Base-by-base conservation (phyloP, 2,113 vertebrate species). In the Psilopsiagon aymara region DNA sequence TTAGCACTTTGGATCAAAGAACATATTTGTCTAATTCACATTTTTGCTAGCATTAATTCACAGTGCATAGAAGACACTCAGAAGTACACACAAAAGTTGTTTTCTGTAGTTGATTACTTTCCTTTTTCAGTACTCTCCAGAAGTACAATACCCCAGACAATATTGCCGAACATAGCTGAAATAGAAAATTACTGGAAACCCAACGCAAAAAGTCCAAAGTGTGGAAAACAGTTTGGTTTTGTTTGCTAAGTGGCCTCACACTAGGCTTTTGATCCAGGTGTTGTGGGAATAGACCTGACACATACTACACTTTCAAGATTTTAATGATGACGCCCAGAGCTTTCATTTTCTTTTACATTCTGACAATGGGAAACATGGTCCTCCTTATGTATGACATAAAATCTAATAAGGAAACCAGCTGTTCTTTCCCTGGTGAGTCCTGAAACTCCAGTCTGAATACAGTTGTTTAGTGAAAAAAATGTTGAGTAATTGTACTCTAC, bases 311-410 rank as follows among this genome's bases (percentile, higher is more conserved):
- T 98, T 97, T 93, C 53, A 90, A 96, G 96, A 92, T 96, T 96
- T 98, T 98, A 98, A 99, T 98, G 97, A 98, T 97, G 97, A 98
- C 97, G 97, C 98, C 98, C 97, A 97, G 96, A 98, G 98, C 98
- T 98, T 98, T 98, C 98, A 98, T 98, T 97, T 98, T 96, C 97
- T 97, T 98, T 98, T 98, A 98, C 69, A 70, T 88, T 91, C 92
- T 97, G 97, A 98, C 97, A 98, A 94, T 97, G 92, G 97, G 94
- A 98, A 98, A 98, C 97, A 98, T 68, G 97, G 97, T 92, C 92
- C 93, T 97, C 97, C 97, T 98, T 98, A 98, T 97, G 97, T 98
- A 98, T 46, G 11, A 98, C 98, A 98, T 97, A 98, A 98, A 98
- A 98, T 89, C 95, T 97, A 98, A 97, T 98, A 98, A 98, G 98